Percentiles rank a stretch among this genome's conserved stretches.
Conservation (phyloP, 1,140 invertebrate genomes). For the Bombus balteatus region DNA sequence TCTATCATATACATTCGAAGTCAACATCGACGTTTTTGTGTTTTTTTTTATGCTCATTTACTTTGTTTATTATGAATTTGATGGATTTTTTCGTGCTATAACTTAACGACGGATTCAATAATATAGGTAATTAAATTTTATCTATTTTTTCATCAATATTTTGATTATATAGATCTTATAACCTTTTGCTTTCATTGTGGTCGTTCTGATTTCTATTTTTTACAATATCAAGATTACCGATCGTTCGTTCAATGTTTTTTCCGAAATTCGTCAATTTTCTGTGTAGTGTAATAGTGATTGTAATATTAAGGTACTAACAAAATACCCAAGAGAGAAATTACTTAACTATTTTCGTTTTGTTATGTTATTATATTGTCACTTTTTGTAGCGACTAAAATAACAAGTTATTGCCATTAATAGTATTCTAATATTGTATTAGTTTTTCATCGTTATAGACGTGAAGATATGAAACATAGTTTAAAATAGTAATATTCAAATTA, state of each 20-base stretch:
- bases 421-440: not conserved
- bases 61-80: conserved; percentile 69
- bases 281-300: not conserved
- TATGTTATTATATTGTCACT: conserved; percentile 2
- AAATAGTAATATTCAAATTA: conserved; percentile 23
- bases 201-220: conserved; percentile 51
- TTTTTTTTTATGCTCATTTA: conserved; percentile 65
- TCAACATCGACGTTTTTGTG: conserved; percentile 69
- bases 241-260: conserved; percentile 6
- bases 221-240: conserved; percentile 45
- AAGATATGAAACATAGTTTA: conserved; percentile 5
- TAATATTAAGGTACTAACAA: conserved; percentile 1
- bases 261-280: not conserved
- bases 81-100: conserved; percentile 54
- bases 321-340: not conserved
- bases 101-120: conserved; percentile 58
- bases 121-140: conserved; percentile 60
- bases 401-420: not conserved
- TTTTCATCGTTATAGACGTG: not conserved
- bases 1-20: conserved; percentile 45
- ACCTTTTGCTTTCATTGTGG: conserved; percentile 63
- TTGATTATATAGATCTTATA: conserved; percentile 58
- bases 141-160: conserved; percentile 44
- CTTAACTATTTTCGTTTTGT: conserved; percentile 22
- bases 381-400: not conserved